Percentiles rank a stretch among this genome's conserved stretches.
Conservation (phyloP, 2,113 vertebrate genomes). For the Mugil cephalus region DNA sequence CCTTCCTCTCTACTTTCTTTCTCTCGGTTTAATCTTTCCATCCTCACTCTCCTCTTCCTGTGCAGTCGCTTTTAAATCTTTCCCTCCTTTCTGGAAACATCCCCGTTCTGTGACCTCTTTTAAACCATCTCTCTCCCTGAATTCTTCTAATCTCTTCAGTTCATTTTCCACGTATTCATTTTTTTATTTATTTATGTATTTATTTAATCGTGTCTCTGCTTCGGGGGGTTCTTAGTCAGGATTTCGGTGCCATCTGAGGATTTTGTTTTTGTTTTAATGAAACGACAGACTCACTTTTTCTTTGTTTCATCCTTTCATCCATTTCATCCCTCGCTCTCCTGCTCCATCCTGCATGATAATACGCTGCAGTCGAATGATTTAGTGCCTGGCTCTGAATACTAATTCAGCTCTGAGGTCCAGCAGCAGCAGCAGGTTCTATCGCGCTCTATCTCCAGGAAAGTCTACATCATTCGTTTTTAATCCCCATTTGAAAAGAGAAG, state of each 20-base stretch:
- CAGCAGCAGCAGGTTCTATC: background rate
- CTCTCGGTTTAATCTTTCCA: background rate
- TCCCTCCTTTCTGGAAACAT: background rate
- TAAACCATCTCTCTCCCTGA: background rate
- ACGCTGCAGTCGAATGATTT: background rate
- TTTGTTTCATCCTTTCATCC: background rate
- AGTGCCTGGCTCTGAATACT: constrained; percentile 43
- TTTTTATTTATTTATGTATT: background rate
- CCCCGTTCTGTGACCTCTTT: constrained; percentile 1
- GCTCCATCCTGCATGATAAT: background rate
- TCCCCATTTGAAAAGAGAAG: background rate
- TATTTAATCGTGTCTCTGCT: background rate
- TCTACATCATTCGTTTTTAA: too few species aligned
- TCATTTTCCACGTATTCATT: background rate
- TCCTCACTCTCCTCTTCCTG: constrained; percentile 15
- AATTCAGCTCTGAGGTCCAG: background rate
- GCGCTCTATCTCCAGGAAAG: background rate
- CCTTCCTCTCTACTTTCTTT: constrained; percentile 7
- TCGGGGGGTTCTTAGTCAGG: background rate
- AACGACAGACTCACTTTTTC: constrained; percentile 11
- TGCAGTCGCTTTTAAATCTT: background rate
- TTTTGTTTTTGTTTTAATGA: constrained; percentile 1
- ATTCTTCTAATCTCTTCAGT: constrained; percentile 14
- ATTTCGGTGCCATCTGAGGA: constrained; percentile 24
- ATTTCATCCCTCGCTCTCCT: background rate